Base-by-base conservation (phyloP, 2,888 invertebrate species). In the Pseudolycoriella hygida region DNA sequence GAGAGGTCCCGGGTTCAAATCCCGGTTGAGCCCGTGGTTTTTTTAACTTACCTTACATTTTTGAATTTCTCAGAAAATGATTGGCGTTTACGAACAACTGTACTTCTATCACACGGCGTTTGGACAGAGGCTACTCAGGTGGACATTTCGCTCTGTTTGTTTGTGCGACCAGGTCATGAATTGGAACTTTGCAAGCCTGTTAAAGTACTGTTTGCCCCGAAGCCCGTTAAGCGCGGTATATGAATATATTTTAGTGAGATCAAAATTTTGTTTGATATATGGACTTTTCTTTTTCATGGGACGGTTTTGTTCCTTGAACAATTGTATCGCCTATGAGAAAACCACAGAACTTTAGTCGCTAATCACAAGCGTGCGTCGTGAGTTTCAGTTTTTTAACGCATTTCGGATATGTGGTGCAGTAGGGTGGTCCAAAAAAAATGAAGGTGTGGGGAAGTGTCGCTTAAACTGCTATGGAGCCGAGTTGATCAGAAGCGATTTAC, bases 111-210 rank as follows among this genome's bases (percentile, higher is more conserved):
- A 0, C 65, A 65, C 49, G 84, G 85, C 53, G 87, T 89, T 17
- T 89, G 89, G 89, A 86, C 88, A 46, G 92, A 92, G 64, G 81
- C 89, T 0, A 87, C 88, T 53, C 83, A 84, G 47, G 83, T 92
- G 17, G 88, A 90, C 58, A 77, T 92, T 48, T 81, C 80, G 3
- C 71, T 92, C 37, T 88, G 87, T 37, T 66, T 92, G 40, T 80
- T 87, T 3, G 79, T 87, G 39, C 70, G 71, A 2, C 71, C 71
- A 40, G 68, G 66, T 6, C 73, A 73, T 48, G 70, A 80, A 31
- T 68, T 92, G 37, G 87, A 89, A 57, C 68, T 92, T 14, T 87
- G 89, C 58, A 82, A 85, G 54, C 83, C 89, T 0, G 84, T 88
- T 2, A 80, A 86, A 58, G 80, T 92, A 44, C 77, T 83, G 32